Percentiles rank a stretch among this genome's conserved stretches.
These are phyloP conservation scores for Eupelmus urozonus DNA, from an alignment of 2,888 invertebrate species.

Conservation along the genomic window DNA sequence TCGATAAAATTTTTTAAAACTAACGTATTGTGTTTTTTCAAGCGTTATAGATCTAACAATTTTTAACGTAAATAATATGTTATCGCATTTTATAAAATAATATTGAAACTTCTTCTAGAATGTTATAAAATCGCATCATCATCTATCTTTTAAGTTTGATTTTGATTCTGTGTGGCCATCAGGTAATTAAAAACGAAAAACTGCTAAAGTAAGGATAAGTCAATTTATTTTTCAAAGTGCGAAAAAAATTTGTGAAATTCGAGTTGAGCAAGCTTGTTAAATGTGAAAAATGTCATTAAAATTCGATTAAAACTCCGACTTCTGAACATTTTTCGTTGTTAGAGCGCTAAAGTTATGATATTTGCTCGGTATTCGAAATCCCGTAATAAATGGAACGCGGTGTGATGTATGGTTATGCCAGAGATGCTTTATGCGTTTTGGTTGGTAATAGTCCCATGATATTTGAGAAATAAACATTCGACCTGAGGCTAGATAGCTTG, in stretches of 20 bases:
- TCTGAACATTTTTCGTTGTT: neutral
- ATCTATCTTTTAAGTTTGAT: no score
- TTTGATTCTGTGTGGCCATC: no score
- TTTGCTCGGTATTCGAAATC: conserved; percentile 20
- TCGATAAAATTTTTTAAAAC: no score
- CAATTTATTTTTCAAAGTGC: no score
- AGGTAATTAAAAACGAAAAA: neutral
- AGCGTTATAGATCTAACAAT: no score
- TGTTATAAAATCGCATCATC: no score
- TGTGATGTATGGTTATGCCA: conserved; percentile 26
- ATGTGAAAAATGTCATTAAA: neutral
- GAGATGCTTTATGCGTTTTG: conserved; percentile 28
- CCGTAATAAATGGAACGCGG: conserved; percentile 32
- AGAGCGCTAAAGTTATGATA: conserved; percentile 18
- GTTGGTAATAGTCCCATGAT: conserved; percentile 27
- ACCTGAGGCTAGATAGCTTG: no score
- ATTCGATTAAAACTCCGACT: conserved; percentile 3
- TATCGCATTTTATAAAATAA: no score
- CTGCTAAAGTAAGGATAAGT: no score
- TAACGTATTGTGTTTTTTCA: no score
- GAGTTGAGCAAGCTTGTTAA: neutral
- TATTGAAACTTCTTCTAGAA: no score
- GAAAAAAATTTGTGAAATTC: neutral
- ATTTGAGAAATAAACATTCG: conserved; percentile 42
- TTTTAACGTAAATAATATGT: no score